Percentiles rank a stretch among this genome's conserved stretches.
These are phyloP conservation scores for Mya arenaria DNA, from an alignment of 1,140 invertebrate genomes.

Conservation along the genomic window DNA sequence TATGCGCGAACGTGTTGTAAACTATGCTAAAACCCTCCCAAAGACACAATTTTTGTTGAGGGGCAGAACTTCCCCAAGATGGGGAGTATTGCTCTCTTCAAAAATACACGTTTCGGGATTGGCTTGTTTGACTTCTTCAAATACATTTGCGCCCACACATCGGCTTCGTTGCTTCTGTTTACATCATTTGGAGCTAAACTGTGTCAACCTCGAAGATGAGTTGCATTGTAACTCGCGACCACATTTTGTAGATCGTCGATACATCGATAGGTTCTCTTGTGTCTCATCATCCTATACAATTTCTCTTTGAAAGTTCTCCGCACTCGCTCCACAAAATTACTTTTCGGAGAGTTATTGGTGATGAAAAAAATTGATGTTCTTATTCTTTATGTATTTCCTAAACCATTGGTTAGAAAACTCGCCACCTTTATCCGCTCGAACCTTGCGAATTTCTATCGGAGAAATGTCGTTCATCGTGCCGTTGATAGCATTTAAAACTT, in stretches of 20 bases:
- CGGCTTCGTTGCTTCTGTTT: constrained; percentile 44
- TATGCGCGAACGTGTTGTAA: too few relatives aligned
- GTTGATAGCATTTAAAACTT: constrained; percentile 49
- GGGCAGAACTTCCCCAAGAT: too few relatives aligned
- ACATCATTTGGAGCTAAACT: constrained; percentile 48
- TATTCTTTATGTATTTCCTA: constrained; percentile 28
- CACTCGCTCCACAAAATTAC: constrained; percentile 50
- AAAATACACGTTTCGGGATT: constrained; percentile 3
- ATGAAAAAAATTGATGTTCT: constrained; percentile 39
- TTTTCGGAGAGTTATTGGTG: constrained; percentile 50
- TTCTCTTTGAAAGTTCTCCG: constrained; percentile 55
- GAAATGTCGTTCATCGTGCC: constrained; percentile 11
- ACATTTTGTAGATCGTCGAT: constrained; percentile 48
- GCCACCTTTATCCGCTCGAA: constrained; percentile 48
- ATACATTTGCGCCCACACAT: constrained; percentile 56
- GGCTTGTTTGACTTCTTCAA: constrained; percentile 29
- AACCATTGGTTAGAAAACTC: constrained; percentile 45
- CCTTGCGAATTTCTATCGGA: background rate
- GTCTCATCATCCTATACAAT: constrained; percentile 49
- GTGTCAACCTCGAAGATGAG: constrained; percentile 48
- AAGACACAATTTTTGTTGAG: too few relatives aligned
- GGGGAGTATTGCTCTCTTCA: too few relatives aligned
- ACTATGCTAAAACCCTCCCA: too few relatives aligned
- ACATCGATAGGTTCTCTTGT: constrained; percentile 8
- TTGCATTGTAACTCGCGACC: constrained; percentile 46